Evolutionary conservation across 2,797 vertebrate species (phyloP).

Genomic region (Ceryle rudis): DNA sequence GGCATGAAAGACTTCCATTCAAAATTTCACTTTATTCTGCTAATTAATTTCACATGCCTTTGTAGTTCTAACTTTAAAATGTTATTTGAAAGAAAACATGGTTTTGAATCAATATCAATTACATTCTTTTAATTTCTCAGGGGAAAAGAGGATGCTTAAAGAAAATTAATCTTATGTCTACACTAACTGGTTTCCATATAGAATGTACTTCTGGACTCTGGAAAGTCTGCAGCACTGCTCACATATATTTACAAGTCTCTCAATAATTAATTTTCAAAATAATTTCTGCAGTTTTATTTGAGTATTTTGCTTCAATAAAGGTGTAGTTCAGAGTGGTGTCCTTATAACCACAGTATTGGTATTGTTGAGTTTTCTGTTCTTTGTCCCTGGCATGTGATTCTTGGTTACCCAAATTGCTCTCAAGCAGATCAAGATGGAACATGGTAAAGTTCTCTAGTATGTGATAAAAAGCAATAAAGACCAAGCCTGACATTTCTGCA

Average conservation of each 20-base stretch:
- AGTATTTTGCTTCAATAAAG: background rate
- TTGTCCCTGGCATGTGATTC: background rate
- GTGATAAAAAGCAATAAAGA: background rate
- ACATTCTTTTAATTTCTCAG: slow-evolving; percentile 28
- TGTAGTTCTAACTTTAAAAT: slow-evolving; percentile 34
- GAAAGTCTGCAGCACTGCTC: background rate
- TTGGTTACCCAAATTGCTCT: background rate
- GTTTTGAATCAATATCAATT: slow-evolving; percentile 56
- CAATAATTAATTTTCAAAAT: background rate
- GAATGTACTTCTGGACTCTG: background rate
- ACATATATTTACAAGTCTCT: background rate
- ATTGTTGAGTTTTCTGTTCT: background rate
- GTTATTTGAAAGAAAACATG: slow-evolving; percentile 33
- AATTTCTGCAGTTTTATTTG: background rate
- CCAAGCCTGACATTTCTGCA: background rate
- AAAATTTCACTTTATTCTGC: slow-evolving; percentile 37
- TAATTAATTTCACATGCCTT: slow-evolving; percentile 52
- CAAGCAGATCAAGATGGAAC: background rate
- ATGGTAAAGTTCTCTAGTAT: background rate
- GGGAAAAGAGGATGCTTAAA: background rate
- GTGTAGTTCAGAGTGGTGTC: background rate
- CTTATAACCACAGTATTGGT: background rate
- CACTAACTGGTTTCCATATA: background rate
- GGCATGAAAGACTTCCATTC: slow-evolving; percentile 27
- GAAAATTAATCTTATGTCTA: slow-evolving; percentile 34